Percentiles rank a stretch among this genome's conserved stretches.
Conservation (phyloP, 1,140 invertebrate genomes). For the Acromyrmex heyeri region DNA sequence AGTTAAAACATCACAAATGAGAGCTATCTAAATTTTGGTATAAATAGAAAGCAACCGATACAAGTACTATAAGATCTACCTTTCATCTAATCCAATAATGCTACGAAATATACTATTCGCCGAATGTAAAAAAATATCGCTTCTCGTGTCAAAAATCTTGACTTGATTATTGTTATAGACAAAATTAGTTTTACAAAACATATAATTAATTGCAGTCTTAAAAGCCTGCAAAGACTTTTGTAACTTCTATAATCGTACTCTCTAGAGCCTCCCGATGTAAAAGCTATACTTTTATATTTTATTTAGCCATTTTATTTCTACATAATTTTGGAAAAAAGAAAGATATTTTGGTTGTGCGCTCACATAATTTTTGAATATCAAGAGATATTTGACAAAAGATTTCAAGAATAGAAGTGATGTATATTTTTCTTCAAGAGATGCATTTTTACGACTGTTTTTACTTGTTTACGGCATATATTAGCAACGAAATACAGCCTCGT, state of each 20-base stretch:
- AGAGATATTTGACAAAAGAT: conserved; percentile 33
- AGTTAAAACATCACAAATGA: too few relatives aligned
- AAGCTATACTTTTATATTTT: conserved; percentile 41
- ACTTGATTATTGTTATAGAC: conserved; percentile 41
- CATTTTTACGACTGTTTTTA: conserved; percentile 45
- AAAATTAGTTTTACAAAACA: conserved; percentile 51
- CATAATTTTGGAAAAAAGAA: background rate
- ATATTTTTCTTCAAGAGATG: conserved; percentile 59
- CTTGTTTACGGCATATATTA: conserved; percentile 54
- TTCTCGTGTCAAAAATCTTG: conserved; percentile 58
- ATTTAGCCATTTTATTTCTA: conserved; percentile 34
- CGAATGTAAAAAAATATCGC: conserved; percentile 66
- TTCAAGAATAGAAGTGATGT: conserved; percentile 55
- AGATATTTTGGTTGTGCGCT: conserved; percentile 70
- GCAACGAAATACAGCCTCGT: conserved; percentile 54
- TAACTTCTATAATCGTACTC: conserved; percentile 47
- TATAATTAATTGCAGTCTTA: conserved; percentile 29
- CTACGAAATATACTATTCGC: conserved; percentile 35
- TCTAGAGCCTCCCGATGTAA: conserved; percentile 62
- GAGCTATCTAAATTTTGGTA: too few relatives aligned
- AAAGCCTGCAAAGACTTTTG: conserved; percentile 42
- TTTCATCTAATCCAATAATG: conserved; percentile 41
- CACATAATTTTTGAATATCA: conserved; percentile 53
- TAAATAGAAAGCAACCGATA: background rate
- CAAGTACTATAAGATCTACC: conserved; percentile 47